Conservation (phyloP, 2,113 vertebrate species). For the Anhinga rufa region DNA sequence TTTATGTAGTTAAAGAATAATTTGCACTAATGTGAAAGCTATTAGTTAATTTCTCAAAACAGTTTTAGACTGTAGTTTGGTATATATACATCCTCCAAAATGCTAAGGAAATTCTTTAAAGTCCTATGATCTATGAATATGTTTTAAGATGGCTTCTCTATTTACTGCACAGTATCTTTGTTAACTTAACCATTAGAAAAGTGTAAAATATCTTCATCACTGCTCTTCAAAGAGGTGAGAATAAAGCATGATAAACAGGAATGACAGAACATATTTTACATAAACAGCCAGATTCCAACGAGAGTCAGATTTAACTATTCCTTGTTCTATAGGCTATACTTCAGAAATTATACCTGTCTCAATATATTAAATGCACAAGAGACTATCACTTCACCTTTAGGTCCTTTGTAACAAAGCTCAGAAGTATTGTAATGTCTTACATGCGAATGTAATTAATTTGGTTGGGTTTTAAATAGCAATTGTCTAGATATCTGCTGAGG, state of each 20-base stretch:
- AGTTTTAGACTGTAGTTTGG: neutral
- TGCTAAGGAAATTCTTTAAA: neutral
- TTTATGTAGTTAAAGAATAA: neutral
- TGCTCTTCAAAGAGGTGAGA: neutral
- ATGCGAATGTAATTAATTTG: neutral
- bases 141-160: neutral
- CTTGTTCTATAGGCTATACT: neutral
- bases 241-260: neutral
- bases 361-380: neutral
- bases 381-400: neutral
- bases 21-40: neutral
- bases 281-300: neutral
- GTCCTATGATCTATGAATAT: neutral
- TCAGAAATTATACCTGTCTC: neutral
- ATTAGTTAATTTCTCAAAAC: neutral
- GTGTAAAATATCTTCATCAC: neutral
- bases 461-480: neutral
- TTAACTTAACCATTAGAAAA: neutral
- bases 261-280: neutral
- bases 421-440: neutral
- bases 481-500: neutral
- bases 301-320: neutral
- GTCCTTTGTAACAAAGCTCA: neutral
- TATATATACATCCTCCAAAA: neutral
- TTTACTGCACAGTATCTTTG: neutral